Conservation (phyloP, 2,113 vertebrate species). For the Speoplatyrhinus poulsoni region DNA sequence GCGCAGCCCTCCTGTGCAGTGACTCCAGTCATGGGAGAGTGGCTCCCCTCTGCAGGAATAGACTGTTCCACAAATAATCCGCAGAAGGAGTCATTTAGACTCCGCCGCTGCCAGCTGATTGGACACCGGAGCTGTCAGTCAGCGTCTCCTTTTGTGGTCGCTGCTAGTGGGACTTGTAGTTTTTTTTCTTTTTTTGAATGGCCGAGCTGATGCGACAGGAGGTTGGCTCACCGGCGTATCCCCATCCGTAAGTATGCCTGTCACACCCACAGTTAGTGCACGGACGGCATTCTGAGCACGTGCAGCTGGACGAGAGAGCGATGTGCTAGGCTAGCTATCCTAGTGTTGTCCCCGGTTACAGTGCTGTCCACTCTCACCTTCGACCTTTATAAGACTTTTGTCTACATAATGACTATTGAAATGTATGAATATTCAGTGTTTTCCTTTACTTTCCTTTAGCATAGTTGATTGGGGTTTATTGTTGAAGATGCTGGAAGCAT, state of each 20-base stretch:
- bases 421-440: too few relatives aligned
- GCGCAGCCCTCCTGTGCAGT: slow-evolving; percentile 6
- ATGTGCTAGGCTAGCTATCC: too few relatives aligned
- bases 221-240: slow-evolving; percentile 18
- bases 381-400: too few relatives aligned
- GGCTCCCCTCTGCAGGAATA: slow-evolving; percentile 28
- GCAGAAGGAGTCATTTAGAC: slow-evolving; percentile 1
- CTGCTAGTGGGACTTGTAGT: slow-evolving; percentile 57
- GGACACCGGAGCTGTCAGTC: slow-evolving; percentile 16
- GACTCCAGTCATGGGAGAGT: slow-evolving; percentile 6
- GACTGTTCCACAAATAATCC: slow-evolving; percentile 14
- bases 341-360: too few relatives aligned
- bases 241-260: slow-evolving; percentile 58
- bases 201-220: slow-evolving; percentile 56
- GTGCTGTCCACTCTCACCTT: too few relatives aligned
- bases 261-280: neutral
- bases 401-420: too few relatives aligned
- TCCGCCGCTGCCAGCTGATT: slow-evolving; percentile 7
- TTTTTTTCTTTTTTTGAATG: slow-evolving; percentile 40
- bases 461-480: too few relatives aligned
- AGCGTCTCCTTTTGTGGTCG: slow-evolving; percentile 1
- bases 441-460: too few relatives aligned
- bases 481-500: too few relatives aligned
- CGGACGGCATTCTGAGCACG: too few relatives aligned
- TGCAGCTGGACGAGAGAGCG: too few relatives aligned